Conservation (phyloP, 1,140 invertebrate genomes). For the Leguminivora glycinivorella region DNA sequence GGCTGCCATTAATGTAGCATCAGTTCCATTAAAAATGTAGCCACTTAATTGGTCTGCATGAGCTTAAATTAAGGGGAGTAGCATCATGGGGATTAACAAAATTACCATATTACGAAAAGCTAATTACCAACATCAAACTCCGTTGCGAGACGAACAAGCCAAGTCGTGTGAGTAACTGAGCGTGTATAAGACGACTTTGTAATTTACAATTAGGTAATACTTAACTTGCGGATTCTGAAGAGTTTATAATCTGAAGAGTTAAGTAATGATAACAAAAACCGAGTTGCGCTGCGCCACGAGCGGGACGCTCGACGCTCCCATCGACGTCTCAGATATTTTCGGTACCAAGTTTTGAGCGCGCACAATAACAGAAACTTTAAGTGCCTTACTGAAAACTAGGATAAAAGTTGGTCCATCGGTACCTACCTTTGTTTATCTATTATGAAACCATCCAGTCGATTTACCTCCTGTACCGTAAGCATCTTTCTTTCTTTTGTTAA, state of each 20-base stretch:
- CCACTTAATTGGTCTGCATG: constrained; percentile 42
- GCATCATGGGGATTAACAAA: constrained; percentile 46
- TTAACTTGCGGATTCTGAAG: constrained; percentile 33
- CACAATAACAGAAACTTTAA: background rate
- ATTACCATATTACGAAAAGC: constrained; percentile 58
- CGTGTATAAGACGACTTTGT: constrained; percentile 49
- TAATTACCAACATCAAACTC: constrained; percentile 66
- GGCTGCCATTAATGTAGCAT: constrained; percentile 27
- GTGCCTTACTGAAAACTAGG: background rate
- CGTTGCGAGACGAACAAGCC: constrained; percentile 46
- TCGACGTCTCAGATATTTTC: constrained; percentile 18
- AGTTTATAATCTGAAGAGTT: constrained; percentile 13
- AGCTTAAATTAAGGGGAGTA: constrained; percentile 40
- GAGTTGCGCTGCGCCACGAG: background rate
- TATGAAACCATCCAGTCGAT: too few relatives aligned
- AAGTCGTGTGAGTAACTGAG: constrained; percentile 39
- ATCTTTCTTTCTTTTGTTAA: too few relatives aligned
- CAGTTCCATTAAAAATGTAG: constrained; percentile 45
- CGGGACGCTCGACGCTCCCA: background rate
- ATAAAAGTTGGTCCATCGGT: background rate
- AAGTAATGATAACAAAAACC: constrained; percentile 27
- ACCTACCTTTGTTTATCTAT: background rate
- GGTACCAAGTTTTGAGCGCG: background rate
- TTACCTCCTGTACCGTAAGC: too few relatives aligned
- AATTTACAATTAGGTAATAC: constrained; percentile 62